Conservation (phyloP, 2,113 vertebrate species). For the Calidris pygmaea region DNA sequence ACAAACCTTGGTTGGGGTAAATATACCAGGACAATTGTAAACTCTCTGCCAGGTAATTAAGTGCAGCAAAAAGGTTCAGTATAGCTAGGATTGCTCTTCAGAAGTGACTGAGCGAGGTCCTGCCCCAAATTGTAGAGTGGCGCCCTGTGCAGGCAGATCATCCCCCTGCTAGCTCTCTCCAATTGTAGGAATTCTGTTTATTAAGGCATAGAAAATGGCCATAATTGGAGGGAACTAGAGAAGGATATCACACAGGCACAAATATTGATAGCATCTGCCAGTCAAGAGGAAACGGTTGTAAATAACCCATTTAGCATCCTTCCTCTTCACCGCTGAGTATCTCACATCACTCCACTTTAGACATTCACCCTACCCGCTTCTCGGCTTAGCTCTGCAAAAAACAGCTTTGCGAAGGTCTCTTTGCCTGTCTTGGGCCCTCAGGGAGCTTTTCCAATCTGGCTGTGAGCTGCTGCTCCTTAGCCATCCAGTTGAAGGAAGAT, state of each 20-base stretch:
- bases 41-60: not conserved
- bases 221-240: not conserved
- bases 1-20: not conserved
- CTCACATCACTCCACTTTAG: not conserved
- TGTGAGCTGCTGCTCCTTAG: not conserved
- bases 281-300: conserved; percentile 24
- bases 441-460: not conserved
- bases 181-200: not conserved
- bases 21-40: not conserved
- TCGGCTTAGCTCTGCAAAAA: not conserved
- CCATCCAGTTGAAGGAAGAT: not conserved
- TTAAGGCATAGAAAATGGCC: not conserved
- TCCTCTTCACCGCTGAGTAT: not conserved
- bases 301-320: conserved; percentile 12
- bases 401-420: conserved; percentile 1
- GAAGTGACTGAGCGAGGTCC: not conserved
- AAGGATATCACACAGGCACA: not conserved
- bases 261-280: conserved; percentile 25
- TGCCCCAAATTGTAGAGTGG: not conserved
- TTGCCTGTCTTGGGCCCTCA: not conserved
- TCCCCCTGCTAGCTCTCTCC: not conserved
- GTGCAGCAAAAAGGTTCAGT: not conserved
- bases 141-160: not conserved
- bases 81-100: not conserved
- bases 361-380: not conserved